Evolutionary conservation across 2,113 vertebrate genomes (phyloP).

Genomic region (Limnothrissa miodon): DNA sequence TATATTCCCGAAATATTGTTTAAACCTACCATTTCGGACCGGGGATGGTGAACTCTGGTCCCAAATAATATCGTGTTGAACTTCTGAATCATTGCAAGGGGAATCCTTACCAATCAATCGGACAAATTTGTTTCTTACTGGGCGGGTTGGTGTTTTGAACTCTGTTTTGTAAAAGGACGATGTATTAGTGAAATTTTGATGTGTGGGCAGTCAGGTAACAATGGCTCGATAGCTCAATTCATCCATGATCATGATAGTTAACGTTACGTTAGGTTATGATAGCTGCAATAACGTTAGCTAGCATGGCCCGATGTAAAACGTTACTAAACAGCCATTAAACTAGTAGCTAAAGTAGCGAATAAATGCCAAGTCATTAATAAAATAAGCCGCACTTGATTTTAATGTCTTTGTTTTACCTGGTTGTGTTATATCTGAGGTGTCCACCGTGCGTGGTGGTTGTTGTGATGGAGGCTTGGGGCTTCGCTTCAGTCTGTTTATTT

Average conservation of each 20-base stretch:
- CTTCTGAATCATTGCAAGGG: constrained; percentile 62
- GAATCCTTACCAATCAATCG: constrained; percentile 52
- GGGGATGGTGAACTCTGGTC: constrained; percentile 67
- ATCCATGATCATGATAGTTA: too few relatives aligned
- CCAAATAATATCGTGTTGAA: constrained; percentile 75
- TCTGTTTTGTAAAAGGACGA: constrained; percentile 42
- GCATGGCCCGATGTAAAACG: too few relatives aligned
- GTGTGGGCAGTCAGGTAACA: too few relatives aligned
- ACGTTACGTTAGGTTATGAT: too few relatives aligned
- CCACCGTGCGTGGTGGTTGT: not conserved
- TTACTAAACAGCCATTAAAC: too few relatives aligned
- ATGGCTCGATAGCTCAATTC: too few relatives aligned
- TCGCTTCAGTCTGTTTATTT: constrained; percentile 61
- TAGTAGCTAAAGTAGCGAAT: too few relatives aligned
- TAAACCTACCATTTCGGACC: constrained; percentile 44
- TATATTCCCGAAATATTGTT: not conserved
- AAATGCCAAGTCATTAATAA: too few relatives aligned
- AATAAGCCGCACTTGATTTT: not conserved
- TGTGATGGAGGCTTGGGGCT: constrained; percentile 45
- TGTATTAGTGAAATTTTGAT: not conserved
- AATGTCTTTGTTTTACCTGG: not conserved
- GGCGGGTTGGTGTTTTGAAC: constrained; percentile 66
- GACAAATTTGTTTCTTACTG: constrained; percentile 36
- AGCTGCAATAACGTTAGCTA: too few relatives aligned
- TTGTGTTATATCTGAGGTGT: constrained; percentile 29